Evolutionary conservation across 92 coral and sea anemone genomes (phyloP), one percentile per base, ranked within the genome.

Genomic region (Zoanthus solanderi): DNA sequence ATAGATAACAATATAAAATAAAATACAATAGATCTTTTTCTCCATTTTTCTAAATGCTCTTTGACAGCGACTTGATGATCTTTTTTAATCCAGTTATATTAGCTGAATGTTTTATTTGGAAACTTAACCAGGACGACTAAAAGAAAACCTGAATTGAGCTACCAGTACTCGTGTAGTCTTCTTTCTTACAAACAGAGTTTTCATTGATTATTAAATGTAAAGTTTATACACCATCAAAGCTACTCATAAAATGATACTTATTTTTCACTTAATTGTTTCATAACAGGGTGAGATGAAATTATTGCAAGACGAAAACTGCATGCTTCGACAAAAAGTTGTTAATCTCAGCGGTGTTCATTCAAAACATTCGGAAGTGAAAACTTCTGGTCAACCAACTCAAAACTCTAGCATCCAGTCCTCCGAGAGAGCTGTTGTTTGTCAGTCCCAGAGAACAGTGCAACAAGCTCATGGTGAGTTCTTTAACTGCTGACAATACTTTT

Each of bases 291-390:
- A 95, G 84, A 88, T 95, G 61, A 86, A 86, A 58, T 84, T 95
- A 14, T 88, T 95, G n/a, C 94, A 95, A 76, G 94, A 93, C 18
- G 98, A 95, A 52, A 95, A 95, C 87, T 88, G 76, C 44, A 87
- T 93, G 89, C 92, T 95, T 45, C 92, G 94, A 61, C 91, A 93
- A 60, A 90, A 90, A 79, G 98, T 95, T 17, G 93, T 83, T 0
- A 89, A 83, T 18, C 76, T 95, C 68, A 94, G 94, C 17, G 76
- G 78, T 58, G 78, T 54, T 60, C 90, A 90, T 47, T 77, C 87
- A 18, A 45, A 66, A 45, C 23, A 71, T 44, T 83, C 83, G 2
- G 90, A 89, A 16, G 90, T 88, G 44, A 77, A 82, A 75, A 92
- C 92, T 53, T 68, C 91, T 16, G 95, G 93, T 18, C 94, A 95